phyloP scores from a whole-genome alignment of 2,113 vertebrate genomes.

The Sterna hirundo region DNA sequence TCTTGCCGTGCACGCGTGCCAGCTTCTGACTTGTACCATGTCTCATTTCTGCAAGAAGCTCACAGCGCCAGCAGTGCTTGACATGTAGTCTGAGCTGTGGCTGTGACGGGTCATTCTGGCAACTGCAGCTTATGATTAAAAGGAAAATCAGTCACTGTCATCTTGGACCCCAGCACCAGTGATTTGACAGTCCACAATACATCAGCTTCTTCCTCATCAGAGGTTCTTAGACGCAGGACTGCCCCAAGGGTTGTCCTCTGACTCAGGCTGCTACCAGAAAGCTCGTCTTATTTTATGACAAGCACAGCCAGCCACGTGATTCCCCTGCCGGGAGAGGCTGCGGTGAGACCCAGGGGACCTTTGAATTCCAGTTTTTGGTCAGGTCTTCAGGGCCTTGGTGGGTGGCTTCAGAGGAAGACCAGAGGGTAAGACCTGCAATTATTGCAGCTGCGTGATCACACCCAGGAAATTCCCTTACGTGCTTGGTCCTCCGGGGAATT shows the following conservation, averaged over 20 bases:
- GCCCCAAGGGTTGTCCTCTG: conserved; percentile 54
- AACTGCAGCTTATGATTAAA: conserved; percentile 39
- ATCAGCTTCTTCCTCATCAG: conserved; percentile 36
- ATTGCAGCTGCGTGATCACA: background rate
- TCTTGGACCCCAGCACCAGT: background rate
- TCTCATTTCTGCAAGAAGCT: background rate
- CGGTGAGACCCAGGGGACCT: background rate
- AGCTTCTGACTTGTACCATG: background rate
- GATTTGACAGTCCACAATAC: conserved; percentile 5
- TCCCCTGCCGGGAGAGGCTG: background rate
- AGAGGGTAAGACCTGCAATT: background rate
- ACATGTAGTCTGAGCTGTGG: background rate
- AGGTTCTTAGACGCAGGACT: conserved; percentile 14
- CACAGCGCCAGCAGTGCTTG: background rate
- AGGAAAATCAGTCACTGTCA: conserved; percentile 44
- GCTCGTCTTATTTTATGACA: background rate
- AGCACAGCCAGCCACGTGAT: background rate
- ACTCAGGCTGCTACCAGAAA: conserved; percentile 1
- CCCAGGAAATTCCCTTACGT: background rate
- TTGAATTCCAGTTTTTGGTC: background rate
- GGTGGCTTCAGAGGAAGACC: background rate
- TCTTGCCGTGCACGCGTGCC: fast-evolving
- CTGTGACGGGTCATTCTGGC: conserved; percentile 18
- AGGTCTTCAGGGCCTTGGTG: background rate
- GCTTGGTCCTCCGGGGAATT: background rate